A percentile compares a stretch with the other conserved stretches of the same genome.
phyloP scores from a whole-genome alignment of 2,797 vertebrate genomes.

The Pitangus sulphuratus region DNA sequence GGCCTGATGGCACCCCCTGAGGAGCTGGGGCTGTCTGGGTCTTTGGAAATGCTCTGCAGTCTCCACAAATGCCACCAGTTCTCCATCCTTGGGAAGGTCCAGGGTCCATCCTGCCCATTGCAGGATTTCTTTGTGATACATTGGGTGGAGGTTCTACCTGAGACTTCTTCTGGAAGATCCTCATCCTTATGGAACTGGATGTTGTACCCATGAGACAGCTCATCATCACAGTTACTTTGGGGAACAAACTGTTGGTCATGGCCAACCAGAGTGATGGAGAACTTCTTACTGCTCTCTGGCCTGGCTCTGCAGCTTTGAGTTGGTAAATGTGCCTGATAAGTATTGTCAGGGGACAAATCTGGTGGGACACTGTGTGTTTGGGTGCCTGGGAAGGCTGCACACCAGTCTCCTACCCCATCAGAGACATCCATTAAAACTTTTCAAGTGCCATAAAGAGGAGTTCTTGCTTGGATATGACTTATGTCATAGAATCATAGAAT shows the following conservation, averaged over 20 bases:
- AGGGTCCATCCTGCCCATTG: background rate
- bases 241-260: background rate
- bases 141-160: background rate
- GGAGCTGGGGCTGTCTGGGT: background rate
- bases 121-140: background rate
- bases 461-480: background rate
- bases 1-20: background rate
- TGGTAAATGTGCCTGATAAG: background rate
- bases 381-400: background rate
- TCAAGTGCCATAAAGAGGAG: fast-evolving
- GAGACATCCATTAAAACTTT: background rate
- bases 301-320: background rate
- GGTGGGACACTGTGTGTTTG: background rate
- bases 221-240: background rate
- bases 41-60: background rate
- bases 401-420: background rate
- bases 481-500: background rate
- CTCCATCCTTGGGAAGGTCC: background rate
- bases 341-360: background rate
- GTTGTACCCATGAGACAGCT: background rate
- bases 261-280: background rate
- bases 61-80: background rate
- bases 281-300: background rate
- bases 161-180: background rate
- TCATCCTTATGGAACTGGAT: background rate